A percentile compares a stretch with the other conserved stretches of the same genome.
These are phyloP conservation scores for Halcyon smyrnensis DNA, from an alignment of 2,797 vertebrate genomes.

Conservation along the genomic window DNA sequence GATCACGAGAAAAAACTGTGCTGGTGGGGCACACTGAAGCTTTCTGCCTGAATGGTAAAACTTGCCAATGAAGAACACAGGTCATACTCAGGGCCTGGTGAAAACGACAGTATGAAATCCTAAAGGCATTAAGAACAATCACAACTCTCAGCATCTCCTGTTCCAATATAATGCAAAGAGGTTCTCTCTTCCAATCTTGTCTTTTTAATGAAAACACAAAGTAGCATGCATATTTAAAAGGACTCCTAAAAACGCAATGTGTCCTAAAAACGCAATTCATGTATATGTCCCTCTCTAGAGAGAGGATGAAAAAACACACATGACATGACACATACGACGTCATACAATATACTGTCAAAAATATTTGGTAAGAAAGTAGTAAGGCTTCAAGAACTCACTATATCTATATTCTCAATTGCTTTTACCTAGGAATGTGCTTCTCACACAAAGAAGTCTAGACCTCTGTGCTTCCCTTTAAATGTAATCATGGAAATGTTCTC, in stretches of 20 bases:
- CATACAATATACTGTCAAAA: background rate
- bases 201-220: constrained; percentile 21
- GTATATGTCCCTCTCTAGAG: background rate
- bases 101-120: background rate
- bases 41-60: background rate
- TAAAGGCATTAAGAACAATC: background rate
- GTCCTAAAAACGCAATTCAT: no score
- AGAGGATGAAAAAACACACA: background rate
- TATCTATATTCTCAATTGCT: background rate
- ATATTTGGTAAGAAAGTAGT: background rate
- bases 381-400: background rate
- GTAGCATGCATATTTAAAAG: constrained; percentile 24
- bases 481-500: background rate
- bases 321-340: background rate
- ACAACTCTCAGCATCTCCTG: background rate
- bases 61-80: fast-evolving
- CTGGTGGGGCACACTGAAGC: background rate
- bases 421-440: background rate
- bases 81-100: background rate
- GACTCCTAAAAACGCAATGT: background rate
- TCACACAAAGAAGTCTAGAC: background rate
- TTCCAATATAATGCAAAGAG: background rate
- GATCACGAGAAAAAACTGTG: background rate
- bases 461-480: background rate
- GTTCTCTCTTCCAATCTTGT: background rate